A percentile compares a stretch with the other conserved stretches of the same genome.
These are phyloP conservation scores for Tuta absoluta DNA, from an alignment of 2,888 invertebrate species.

Conservation along the genomic window DNA sequence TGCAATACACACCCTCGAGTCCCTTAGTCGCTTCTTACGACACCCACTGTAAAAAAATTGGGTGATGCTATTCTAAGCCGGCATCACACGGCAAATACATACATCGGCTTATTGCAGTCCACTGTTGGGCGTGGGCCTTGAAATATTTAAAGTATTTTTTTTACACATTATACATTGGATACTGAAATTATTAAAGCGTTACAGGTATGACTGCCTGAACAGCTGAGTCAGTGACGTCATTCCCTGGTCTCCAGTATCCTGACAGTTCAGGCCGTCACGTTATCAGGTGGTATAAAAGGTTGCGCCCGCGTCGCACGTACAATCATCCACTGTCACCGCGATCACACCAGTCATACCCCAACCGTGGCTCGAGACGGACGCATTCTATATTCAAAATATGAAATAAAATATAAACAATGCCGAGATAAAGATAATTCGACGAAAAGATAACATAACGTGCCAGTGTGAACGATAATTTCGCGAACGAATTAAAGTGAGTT, in stretches of 20 bases:
- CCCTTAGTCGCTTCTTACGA: no score
- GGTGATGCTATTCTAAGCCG: no score
- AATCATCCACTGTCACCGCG: conserved; percentile 34
- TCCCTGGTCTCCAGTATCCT: neutral
- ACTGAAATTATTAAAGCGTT: no score
- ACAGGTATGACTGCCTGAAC: no score
- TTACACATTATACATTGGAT: no score
- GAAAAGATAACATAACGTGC: conserved; percentile 2
- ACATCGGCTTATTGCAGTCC: no score
- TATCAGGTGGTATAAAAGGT: conserved; percentile 36
- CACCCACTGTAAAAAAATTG: no score
- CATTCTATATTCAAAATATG: conserved; percentile 6
- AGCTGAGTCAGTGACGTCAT: neutral
- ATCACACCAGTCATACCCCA: neutral
- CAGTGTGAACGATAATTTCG: neutral
- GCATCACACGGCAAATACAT: no score
- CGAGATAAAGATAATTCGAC: conserved; percentile 20
- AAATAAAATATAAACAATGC: conserved; percentile 16
- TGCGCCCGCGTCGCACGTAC: conserved; percentile 30
- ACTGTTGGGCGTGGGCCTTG: no score
- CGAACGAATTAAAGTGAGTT: neutral
- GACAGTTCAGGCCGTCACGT: conserved; percentile 13
- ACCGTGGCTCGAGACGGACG: neutral
- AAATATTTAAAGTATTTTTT: no score
- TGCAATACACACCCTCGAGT: no score